A percentile compares a stretch with the other conserved stretches of the same genome.
phyloP scores from a whole-genome alignment of 2,888 invertebrate genomes.

The Hymenopus coronatus region DNA sequence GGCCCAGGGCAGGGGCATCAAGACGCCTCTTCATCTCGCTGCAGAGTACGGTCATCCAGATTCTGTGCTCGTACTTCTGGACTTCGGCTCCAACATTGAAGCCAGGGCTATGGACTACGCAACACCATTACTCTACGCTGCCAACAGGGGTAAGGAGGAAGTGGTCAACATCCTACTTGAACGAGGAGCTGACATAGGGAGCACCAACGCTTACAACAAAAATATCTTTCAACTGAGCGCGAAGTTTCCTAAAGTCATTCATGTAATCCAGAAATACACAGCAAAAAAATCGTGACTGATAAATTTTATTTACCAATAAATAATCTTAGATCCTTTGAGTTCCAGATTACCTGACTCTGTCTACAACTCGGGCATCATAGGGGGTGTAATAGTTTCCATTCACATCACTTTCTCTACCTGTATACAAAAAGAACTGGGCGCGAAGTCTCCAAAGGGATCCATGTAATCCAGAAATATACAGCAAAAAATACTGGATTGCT shows the following conservation, averaged over 20 bases:
- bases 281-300: too few species aligned
- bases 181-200: background rate
- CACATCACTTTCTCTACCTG: too few species aligned
- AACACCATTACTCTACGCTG: background rate
- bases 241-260: background rate
- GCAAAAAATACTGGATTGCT: too few species aligned
- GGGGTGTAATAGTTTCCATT: too few species aligned
- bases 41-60: background rate
- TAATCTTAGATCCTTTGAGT: too few species aligned
- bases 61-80: background rate
- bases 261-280: too few species aligned
- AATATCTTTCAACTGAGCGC: background rate
- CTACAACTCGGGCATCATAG: too few species aligned
- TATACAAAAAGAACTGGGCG: too few species aligned
- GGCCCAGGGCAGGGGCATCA: background rate
- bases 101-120: background rate
- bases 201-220: background rate
- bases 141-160: background rate
- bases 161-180: background rate
- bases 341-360: too few species aligned
- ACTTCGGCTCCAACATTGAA: background rate
- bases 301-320: too few species aligned
- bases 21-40: background rate
- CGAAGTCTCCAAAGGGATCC: too few species aligned
- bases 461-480: too few species aligned